These are phyloP conservation scores for Phymatocera aterrima DNA, from an alignment of 2,888 invertebrate species.

Conservation along the genomic window DNA sequence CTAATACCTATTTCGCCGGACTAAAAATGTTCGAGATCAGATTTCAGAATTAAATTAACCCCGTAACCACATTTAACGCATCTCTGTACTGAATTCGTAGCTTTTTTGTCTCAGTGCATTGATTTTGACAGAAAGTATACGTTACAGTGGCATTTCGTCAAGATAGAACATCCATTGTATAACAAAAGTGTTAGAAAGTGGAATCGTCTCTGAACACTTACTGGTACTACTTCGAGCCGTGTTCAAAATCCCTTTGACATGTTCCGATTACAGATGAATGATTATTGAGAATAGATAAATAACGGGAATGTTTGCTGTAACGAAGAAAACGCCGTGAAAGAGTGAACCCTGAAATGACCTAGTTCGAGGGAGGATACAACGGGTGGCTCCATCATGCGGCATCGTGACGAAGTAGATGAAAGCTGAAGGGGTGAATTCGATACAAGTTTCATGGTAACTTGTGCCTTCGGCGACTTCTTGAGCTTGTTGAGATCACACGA, in stretches of 20 bases:
- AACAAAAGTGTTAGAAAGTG: too few species aligned
- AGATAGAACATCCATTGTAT: too few species aligned
- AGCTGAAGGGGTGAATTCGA: conserved; percentile 41
- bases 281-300: too few species aligned
- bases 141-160: too few species aligned
- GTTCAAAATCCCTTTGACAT: too few species aligned
- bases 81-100: background rate
- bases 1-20: background rate
- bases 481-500: conserved; percentile 1
- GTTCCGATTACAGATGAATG: too few species aligned
- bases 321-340: background rate
- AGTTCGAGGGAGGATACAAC: background rate
- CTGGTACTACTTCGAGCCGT: too few species aligned
- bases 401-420: conserved; percentile 23
- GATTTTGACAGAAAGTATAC: background rate
- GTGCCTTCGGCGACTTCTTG: conserved; percentile 16
- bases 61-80: background rate
- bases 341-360: background rate
- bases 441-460: conserved; percentile 38
- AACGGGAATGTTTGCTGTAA: background rate
- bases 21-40: background rate
- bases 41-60: background rate
- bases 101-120: background rate
- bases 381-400: conserved; percentile 61
- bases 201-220: too few species aligned